A percentile compares a stretch with the other conserved stretches of the same genome.
phyloP scores from a whole-genome alignment of 2,797 vertebrate species.

The Aulostomus chinensis region DNA sequence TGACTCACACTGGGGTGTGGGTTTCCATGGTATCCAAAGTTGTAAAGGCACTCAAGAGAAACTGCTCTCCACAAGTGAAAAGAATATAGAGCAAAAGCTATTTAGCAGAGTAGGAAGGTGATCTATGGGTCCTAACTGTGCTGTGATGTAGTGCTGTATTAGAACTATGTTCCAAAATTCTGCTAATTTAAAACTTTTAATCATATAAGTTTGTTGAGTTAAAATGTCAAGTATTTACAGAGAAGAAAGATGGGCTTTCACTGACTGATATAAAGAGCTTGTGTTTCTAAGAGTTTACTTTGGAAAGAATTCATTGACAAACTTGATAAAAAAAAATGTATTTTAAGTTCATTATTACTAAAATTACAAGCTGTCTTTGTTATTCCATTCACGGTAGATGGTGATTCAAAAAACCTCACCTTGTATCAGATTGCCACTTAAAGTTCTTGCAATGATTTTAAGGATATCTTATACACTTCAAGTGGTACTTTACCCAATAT shows the following conservation, averaged over 20 bases:
- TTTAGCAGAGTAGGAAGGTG: slow-evolving; percentile 4
- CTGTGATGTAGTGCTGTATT: slow-evolving; percentile 13
- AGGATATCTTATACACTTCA: not conserved
- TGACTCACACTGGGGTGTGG: not conserved
- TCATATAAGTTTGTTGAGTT: slow-evolving; percentile 37
- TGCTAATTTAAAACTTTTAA: slow-evolving; percentile 49
- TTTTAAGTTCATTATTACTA: too few species aligned
- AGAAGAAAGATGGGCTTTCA: slow-evolving; percentile 12
- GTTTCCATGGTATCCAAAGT: not conserved
- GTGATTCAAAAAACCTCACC: too few species aligned
- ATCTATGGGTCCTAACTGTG: slow-evolving; percentile 5
- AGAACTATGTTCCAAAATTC: not conserved
- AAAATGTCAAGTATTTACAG: slow-evolving; percentile 18
- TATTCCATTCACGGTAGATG: too few species aligned
- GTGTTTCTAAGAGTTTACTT: slow-evolving; percentile 13
- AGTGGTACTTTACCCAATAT: too few species aligned
- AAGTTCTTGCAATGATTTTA: not conserved
- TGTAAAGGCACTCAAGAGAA: not conserved
- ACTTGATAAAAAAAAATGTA: too few species aligned
- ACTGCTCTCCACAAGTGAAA: not conserved
- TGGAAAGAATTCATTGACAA: not conserved
- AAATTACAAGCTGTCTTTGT: not conserved
- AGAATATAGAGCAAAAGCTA: too few species aligned
- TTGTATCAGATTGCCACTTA: too few species aligned
- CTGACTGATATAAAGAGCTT: slow-evolving; percentile 7